Evolutionary conservation across 2,888 invertebrate genomes (phyloP), one percentile per base, ranked within the genome.

Genomic region (Epinotia ramella): DNA sequence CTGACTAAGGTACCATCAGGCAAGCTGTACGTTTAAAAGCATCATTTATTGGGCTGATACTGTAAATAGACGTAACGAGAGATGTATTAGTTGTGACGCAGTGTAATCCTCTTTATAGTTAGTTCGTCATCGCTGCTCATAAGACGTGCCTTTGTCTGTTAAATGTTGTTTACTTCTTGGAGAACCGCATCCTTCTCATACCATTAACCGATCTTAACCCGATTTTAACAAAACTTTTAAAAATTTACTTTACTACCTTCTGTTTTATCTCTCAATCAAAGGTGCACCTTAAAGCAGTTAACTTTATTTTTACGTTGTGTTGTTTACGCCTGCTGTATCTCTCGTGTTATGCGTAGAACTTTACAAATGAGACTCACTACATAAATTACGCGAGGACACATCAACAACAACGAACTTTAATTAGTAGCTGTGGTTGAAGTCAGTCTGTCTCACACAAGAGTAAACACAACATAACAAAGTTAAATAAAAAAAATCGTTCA

Each of bases 251-350:
- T 71, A 65, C 57, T 66, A 24, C 49, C 59, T 65, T 65, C 74
- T 71, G 75, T 24, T 65, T 71, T 71, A 75, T 75, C 63, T 75
- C 75, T 66, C 65, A 44, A 60, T 73, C 66, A 73, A 66, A 70
- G 65, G 60, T 75, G 75, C 75, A 75, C 18, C 57, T 74, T 24
- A 44, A 60, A 66, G 70, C 70, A 70, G 56, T 75, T 65, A 53
- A 53, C 65, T 64, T 74, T 69, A 71, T 75, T 75, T 71, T 75
- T 75, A 71, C 65, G 60, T 49, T 12, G 40, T 18, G 7, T 65
- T 75, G 75, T 75, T 75, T 75, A 65, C 65, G 75, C 53, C 75
- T 75, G 75, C 40, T 7, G 60, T 66, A 60, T 75, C 33, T 75
- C 75, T 59, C 28, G 46, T 24, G 13, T 49, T 28, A 44, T 11